Evolutionary conservation across 2,888 invertebrate genomes (phyloP).

Genomic region (Standfussiana lucernea): DNA sequence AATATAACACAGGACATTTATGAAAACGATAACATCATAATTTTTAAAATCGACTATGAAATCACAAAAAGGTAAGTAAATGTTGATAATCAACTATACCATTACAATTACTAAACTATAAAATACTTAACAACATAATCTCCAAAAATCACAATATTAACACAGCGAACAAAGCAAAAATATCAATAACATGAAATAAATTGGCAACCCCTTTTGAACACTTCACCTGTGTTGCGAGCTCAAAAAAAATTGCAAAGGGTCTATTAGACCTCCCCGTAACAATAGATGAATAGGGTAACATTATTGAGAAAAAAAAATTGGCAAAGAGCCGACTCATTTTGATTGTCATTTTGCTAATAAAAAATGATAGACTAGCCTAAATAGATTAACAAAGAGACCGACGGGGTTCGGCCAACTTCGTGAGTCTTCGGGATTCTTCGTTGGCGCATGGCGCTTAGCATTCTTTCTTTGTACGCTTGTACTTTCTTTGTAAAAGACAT

Average conservation of each 20-base stretch:
- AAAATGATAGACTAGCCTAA: slow-evolving; percentile 81
- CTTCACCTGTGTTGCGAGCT: slow-evolving; percentile 77
- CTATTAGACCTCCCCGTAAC: slow-evolving; percentile 83
- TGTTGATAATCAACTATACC: neutral
- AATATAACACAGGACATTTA: neutral
- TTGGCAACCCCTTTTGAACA: slow-evolving; percentile 76
- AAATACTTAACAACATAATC: slow-evolving; percentile 7
- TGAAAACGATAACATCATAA: neutral
- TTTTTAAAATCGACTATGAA: neutral
- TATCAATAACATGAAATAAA: slow-evolving; percentile 67
- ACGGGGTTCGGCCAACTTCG: slow-evolving; percentile 57
- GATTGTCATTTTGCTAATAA: slow-evolving; percentile 80
- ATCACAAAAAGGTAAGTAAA: neutral
- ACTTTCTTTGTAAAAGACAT: slow-evolving; percentile 45
- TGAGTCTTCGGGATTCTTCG: slow-evolving; percentile 52
- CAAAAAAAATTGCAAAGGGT: slow-evolving; percentile 78
- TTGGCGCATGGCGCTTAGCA: slow-evolving; percentile 74
- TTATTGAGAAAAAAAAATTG: slow-evolving; percentile 76
- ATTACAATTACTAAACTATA: neutral
- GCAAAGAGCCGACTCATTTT: slow-evolving; percentile 79
- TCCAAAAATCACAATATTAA: slow-evolving; percentile 65
- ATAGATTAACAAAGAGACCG: slow-evolving; percentile 71
- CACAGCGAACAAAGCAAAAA: slow-evolving; percentile 55
- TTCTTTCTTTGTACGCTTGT: slow-evolving; percentile 19
- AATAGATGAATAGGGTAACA: slow-evolving; percentile 79